These are phyloP conservation scores for Alviniconcha strummeri DNA, from an alignment of 2,888 invertebrate genomes.

Conservation along the genomic window DNA sequence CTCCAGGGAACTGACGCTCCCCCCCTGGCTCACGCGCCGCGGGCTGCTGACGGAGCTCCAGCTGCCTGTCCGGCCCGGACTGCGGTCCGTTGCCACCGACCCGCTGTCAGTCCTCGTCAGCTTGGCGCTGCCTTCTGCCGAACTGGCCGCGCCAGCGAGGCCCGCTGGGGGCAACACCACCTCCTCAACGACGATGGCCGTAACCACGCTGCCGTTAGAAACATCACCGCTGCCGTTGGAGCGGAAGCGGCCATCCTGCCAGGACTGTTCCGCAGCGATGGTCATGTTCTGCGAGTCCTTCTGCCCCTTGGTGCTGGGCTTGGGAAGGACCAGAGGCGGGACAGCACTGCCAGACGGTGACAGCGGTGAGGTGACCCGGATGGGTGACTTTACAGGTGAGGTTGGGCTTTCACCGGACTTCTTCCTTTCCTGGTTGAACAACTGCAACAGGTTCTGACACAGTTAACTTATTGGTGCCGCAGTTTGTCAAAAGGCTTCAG, in stretches of 20 bases:
- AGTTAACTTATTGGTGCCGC: no score
- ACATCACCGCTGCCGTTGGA: background rate
- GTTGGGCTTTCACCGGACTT: constrained; percentile 16
- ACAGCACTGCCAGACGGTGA: constrained; percentile 17
- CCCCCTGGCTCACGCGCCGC: constrained; percentile 14
- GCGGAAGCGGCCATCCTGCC: background rate
- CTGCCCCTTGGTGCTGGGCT: constrained; percentile 32
- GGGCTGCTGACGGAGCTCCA: constrained; percentile 19
- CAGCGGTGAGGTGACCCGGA: background rate
- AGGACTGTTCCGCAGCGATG: constrained; percentile 15
- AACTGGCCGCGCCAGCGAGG: background rate
- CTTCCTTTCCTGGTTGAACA: constrained; percentile 37
- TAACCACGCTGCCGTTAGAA: background rate
- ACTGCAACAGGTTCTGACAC: constrained; percentile 7
- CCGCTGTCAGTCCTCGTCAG: background rate
- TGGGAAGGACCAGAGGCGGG: constrained; percentile 35
- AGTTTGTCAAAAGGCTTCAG: no score
- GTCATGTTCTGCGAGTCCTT: constrained; percentile 37
- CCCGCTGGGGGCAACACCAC: background rate
- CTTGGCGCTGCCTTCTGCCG: background rate
- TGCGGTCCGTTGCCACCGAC: background rate
- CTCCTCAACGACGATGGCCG: background rate
- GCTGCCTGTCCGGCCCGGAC: constrained; percentile 7
- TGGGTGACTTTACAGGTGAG: background rate
- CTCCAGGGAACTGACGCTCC: constrained; percentile 28